A percentile compares a stretch with the other conserved stretches of the same genome.
These are phyloP conservation scores for Drosophila paramelanica DNA, from an alignment of 2,888 invertebrate genomes.

Conservation along the genomic window DNA sequence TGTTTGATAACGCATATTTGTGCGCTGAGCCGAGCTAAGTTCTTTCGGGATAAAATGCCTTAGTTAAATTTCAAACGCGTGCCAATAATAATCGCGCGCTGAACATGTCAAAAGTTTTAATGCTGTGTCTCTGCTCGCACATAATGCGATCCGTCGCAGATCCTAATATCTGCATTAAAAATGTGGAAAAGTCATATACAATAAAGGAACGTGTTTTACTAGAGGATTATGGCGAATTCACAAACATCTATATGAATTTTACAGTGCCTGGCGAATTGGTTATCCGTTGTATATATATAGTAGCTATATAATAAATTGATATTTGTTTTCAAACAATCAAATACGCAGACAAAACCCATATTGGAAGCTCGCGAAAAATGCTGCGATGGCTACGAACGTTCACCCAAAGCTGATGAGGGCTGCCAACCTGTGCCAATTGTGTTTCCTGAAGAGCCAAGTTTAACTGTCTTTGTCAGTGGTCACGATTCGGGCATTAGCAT, in stretches of 20 bases:
- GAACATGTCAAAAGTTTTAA: slow-evolving; percentile 5
- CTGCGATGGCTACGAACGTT: slow-evolving; percentile 18
- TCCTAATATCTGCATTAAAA: slow-evolving; percentile 11
- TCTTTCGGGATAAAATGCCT: background rate
- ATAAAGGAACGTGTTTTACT: slow-evolving; percentile 1
- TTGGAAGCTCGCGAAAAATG: background rate
- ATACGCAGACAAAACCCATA: slow-evolving; percentile 9
- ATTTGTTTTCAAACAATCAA: background rate
- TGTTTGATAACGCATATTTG: too few species aligned
- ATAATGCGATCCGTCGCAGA: background rate
- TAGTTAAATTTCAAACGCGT: slow-evolving; percentile 8
- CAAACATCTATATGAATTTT: background rate
- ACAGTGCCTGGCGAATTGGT: slow-evolving; percentile 22
- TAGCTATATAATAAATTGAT: too few species aligned
- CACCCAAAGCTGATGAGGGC: background rate
- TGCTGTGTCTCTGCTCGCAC: background rate
- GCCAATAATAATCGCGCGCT: background rate
- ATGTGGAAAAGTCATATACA: slow-evolving; percentile 4
- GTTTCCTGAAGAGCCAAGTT: background rate
- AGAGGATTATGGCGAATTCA: slow-evolving; percentile 7
- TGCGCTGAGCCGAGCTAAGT: background rate
- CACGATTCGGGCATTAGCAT: background rate
- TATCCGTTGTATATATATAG: slow-evolving; percentile 8
- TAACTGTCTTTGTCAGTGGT: background rate
- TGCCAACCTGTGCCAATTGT: slow-evolving; percentile 19